Base-by-base conservation (phyloP, 2,797 vertebrate genomes). In the Taeniopygia guttata region DNA sequence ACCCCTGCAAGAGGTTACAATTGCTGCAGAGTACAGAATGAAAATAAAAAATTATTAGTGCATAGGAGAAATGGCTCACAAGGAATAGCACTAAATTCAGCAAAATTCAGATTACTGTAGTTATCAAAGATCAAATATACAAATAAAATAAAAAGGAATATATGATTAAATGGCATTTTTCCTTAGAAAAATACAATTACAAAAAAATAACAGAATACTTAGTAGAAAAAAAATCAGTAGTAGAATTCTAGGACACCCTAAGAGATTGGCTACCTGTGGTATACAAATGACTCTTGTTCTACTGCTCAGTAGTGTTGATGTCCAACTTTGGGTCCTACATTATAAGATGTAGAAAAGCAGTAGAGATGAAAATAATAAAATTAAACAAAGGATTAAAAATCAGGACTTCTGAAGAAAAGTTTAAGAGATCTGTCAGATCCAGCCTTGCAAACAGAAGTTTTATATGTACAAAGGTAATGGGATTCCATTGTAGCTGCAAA, bases 201-300 rank as follows among this genome's bases (percentile, higher is more conserved):
- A 40, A 29, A 88, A 89, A 82, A 64, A 19, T 9, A 46, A 40
- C 7, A 1, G 12, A 78, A 43, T 20, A 52, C 2, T 34, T 30
- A 80, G 1, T 27, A 54, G 34, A 58, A 58, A 58, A 29, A 12
- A 79, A 83, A 25, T 72, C 6, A 29, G 27, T 34, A 48, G 22
- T n/a, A 56, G 26, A 54, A 3, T 77, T 74, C 48, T 66, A n/a
- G 40, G 13, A n/a, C 10, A 27, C 17, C 18, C 5, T 36, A 32
- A 19, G 11, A 38, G 1, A 6, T 10, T 3, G 36, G 3, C 6
- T 66, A 13, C 9, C 19, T 55, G 3, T 27, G 36, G 16, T 66
- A 6, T 36, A n/a, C 0, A 0, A 23, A 10, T 55, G 27, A 51
- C 21, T 45, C 19, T 34, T 66, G 22, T 42, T 36, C 13, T 13